Evolutionary conservation across 2,113 vertebrate genomes (phyloP).

Genomic region (Chionodraco myersi): DNA sequence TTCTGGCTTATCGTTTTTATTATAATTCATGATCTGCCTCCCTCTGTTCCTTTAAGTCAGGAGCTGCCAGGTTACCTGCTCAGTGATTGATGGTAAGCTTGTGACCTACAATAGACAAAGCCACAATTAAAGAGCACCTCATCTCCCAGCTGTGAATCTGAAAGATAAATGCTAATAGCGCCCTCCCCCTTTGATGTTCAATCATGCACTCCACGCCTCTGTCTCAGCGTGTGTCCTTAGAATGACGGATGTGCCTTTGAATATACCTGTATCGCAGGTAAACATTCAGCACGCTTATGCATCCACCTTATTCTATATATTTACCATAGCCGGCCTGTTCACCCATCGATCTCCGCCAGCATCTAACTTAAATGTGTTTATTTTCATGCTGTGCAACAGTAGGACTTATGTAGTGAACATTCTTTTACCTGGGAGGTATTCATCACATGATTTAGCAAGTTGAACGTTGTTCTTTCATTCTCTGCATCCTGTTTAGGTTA

Average conservation of each 20-base stretch:
- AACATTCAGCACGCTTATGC: slow-evolving; percentile 60
- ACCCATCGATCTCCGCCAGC: slow-evolving; percentile 19
- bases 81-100: slow-evolving; percentile 74
- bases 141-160: slow-evolving; percentile 64
- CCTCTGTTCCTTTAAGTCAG: slow-evolving; percentile 52
- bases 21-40: slow-evolving; percentile 63
- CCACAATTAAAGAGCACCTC: slow-evolving; percentile 71
- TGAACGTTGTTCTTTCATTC: not conserved
- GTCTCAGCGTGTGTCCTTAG: slow-evolving; percentile 64
- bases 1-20: slow-evolving; percentile 53
- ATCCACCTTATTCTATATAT: slow-evolving; percentile 27
- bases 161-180: slow-evolving; percentile 73
- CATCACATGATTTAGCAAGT: slow-evolving; percentile 3
- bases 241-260: slow-evolving; percentile 70
- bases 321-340: slow-evolving; percentile 40
- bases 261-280: slow-evolving; percentile 53
- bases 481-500: not conserved
- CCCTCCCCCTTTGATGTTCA: slow-evolving; percentile 64
- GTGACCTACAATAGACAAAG: slow-evolving; percentile 74
- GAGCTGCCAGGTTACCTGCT: slow-evolving; percentile 43
- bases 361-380: slow-evolving; percentile 45
- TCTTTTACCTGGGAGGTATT: slow-evolving; percentile 33
- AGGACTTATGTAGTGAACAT: slow-evolving; percentile 31
- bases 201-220: slow-evolving; percentile 60
- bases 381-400: slow-evolving; percentile 18